Conservation (phyloP, 2,888 invertebrate genomes). For the Phalera bucephala region DNA sequence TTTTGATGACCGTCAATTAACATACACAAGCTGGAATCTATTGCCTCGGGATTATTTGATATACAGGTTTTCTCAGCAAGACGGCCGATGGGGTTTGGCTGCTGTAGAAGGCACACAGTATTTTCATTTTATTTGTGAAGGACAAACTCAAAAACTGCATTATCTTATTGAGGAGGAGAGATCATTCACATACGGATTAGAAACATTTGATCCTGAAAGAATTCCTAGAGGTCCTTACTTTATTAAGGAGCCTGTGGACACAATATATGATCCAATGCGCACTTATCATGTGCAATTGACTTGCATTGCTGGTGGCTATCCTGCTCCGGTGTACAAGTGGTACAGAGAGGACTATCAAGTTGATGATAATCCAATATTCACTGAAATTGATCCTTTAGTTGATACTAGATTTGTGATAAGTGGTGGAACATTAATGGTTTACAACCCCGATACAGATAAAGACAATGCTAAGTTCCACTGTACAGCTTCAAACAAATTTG, state of each 20-base stretch:
- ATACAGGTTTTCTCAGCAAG: conserved; percentile 88
- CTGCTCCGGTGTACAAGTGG: conserved; percentile 95
- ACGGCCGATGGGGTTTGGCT: conserved; percentile 93
- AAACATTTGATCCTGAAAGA: conserved; percentile 89
- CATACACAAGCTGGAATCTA: conserved; percentile 71
- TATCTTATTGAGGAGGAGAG: conserved; percentile 89
- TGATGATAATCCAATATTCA: conserved; percentile 88
- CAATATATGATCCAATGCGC: conserved; percentile 91
- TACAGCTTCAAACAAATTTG: conserved; percentile 94
- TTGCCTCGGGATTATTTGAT: conserved; percentile 89
- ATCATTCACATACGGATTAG: conserved; percentile 93
- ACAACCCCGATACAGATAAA: conserved; percentile 89
- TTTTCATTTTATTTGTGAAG: conserved; percentile 94
- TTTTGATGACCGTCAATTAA: conserved; percentile 82
- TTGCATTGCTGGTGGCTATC: conserved; percentile 93
- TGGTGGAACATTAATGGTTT: conserved; percentile 95
- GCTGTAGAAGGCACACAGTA: conserved; percentile 90
- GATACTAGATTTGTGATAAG: conserved; percentile 92
- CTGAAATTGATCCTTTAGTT: conserved; percentile 89
- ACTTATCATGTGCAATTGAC: conserved; percentile 90
- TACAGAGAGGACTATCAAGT: conserved; percentile 93
- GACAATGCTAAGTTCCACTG: conserved; percentile 97
- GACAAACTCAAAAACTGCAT: conserved; percentile 87
- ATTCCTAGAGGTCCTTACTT: conserved; percentile 96
- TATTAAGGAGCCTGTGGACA: conserved; percentile 91